A percentile compares a stretch with the other conserved stretches of the same genome.
phyloP scores from a whole-genome alignment of 2,888 invertebrate genomes.

The Calameuta idolon region DNA sequence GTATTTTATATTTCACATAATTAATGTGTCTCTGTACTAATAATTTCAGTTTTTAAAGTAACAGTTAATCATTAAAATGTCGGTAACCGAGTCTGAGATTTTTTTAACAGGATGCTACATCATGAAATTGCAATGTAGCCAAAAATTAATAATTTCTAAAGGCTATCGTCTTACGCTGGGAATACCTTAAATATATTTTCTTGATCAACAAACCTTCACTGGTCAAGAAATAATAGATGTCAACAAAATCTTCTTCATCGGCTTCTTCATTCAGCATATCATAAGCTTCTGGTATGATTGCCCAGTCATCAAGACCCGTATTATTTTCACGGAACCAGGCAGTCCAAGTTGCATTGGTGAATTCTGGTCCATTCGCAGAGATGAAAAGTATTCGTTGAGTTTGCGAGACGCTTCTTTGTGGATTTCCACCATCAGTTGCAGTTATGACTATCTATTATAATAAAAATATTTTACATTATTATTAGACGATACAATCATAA shows the following conservation, averaged over 20 bases:
- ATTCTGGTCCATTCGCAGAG: conserved; percentile 36
- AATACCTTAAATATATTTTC: too few species aligned
- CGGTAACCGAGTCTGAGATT: too few species aligned
- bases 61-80: too few species aligned
- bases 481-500: not conserved
- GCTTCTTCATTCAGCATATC: conserved; percentile 32
- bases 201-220: conserved; percentile 26
- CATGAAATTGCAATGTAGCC: not conserved
- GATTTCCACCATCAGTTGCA: conserved; percentile 37
- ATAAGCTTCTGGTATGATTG: conserved; percentile 32
- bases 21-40: too few species aligned
- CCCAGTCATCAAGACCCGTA: conserved; percentile 26
- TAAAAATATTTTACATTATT: not conserved
- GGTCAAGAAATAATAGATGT: conserved; percentile 39
- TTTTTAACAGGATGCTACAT: not conserved
- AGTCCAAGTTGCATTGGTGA: conserved; percentile 28
- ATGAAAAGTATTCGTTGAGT: conserved; percentile 34
- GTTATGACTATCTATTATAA: conserved; percentile 28
- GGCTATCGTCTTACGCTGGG: too few species aligned
- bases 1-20: too few species aligned
- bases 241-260: conserved; percentile 20
- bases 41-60: too few species aligned
- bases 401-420: conserved; percentile 20
- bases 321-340: conserved; percentile 41
- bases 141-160: too few species aligned